phyloP scores from a whole-genome alignment of 1,140 invertebrate genomes.

The Pogonus chalceus region DNA sequence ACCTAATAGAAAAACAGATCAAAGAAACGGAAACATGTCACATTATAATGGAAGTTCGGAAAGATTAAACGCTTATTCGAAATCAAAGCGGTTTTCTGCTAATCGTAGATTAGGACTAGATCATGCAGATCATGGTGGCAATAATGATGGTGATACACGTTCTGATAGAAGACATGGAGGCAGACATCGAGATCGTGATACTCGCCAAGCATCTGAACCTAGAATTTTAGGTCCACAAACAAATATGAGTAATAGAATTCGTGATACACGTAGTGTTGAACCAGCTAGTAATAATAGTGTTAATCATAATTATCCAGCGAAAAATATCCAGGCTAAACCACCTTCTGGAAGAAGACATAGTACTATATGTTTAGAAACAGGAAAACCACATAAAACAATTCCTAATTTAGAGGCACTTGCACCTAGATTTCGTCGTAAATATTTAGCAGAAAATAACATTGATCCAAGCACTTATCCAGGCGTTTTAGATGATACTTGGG shows the following conservation, averaged over 20 bases:
- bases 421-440: slow-evolving; percentile 43
- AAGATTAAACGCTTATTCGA: slow-evolving; percentile 11
- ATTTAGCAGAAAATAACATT: slow-evolving; percentile 39
- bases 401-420: slow-evolving; percentile 38
- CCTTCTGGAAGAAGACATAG: slow-evolving; percentile 40
- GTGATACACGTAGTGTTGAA: slow-evolving; percentile 46
- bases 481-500: slow-evolving; percentile 38
- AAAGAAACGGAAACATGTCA: neutral
- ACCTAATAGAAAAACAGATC: neutral
- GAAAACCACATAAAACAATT: slow-evolving; percentile 25
- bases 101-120: slow-evolving; percentile 26
- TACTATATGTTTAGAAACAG: slow-evolving; percentile 33
- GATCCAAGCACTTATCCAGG: slow-evolving; percentile 25
- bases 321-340: slow-evolving; percentile 41
- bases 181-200: slow-evolving; percentile 31
- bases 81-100: slow-evolving; percentile 19
- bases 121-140: slow-evolving; percentile 30
- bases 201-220: slow-evolving; percentile 42
- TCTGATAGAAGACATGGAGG: slow-evolving; percentile 31
- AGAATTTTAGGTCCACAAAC: slow-evolving; percentile 31
- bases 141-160: slow-evolving; percentile 14
- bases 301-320: slow-evolving; percentile 17
- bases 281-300: slow-evolving; percentile 28
- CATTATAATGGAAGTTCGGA: neutral
- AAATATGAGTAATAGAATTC: slow-evolving; percentile 34